phyloP scores from a whole-genome alignment of 2,797 vertebrate genomes.

The Rhabdomys pumilio region DNA sequence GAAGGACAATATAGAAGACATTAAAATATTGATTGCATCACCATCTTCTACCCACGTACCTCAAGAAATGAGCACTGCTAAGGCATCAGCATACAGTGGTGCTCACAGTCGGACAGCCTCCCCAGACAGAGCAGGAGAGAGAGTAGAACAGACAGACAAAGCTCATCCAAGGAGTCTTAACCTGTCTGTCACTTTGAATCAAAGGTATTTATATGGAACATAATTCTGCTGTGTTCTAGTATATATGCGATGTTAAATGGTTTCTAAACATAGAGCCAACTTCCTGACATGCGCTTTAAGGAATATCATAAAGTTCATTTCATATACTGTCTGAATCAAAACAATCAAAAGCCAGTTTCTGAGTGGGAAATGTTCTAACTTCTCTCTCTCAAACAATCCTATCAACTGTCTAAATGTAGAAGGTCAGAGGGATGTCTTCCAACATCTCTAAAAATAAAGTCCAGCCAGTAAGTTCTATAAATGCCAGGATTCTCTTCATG shows the following conservation, averaged over 20 bases:
- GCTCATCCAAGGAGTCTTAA: slow-evolving; percentile 88
- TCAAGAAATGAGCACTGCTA: slow-evolving; percentile 87
- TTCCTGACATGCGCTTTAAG: slow-evolving; percentile 54
- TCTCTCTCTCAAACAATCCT: slow-evolving; percentile 61
- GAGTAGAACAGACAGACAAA: slow-evolving; percentile 88
- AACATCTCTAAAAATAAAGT: slow-evolving; percentile 70
- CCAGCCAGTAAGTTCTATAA: slow-evolving; percentile 31
- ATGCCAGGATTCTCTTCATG: not conserved
- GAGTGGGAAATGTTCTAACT: slow-evolving; percentile 29
- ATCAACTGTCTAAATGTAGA: slow-evolving; percentile 28
- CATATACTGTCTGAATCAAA: slow-evolving; percentile 40
- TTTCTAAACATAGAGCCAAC: slow-evolving; percentile 43
- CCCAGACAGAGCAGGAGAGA: slow-evolving; percentile 89
- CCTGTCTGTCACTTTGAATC: slow-evolving; percentile 89
- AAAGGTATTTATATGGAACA: slow-evolving; percentile 89
- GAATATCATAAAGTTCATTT: slow-evolving; percentile 29
- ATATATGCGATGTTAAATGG: slow-evolving; percentile 54
- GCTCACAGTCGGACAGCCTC: slow-evolving; percentile 90
- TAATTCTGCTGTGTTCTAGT: slow-evolving; percentile 78
- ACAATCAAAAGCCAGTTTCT: slow-evolving; percentile 45
- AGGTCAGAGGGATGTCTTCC: not conserved
- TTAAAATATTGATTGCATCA: slow-evolving; percentile 83
- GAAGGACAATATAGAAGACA: slow-evolving; percentile 84
- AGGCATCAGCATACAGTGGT: slow-evolving; percentile 88
- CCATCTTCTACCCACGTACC: slow-evolving; percentile 87